Percentiles rank a stretch among this genome's conserved stretches.
These are phyloP conservation scores for Cremastinae sp. DNA, from an alignment of 2,888 invertebrate genomes.

Conservation along the genomic window DNA sequence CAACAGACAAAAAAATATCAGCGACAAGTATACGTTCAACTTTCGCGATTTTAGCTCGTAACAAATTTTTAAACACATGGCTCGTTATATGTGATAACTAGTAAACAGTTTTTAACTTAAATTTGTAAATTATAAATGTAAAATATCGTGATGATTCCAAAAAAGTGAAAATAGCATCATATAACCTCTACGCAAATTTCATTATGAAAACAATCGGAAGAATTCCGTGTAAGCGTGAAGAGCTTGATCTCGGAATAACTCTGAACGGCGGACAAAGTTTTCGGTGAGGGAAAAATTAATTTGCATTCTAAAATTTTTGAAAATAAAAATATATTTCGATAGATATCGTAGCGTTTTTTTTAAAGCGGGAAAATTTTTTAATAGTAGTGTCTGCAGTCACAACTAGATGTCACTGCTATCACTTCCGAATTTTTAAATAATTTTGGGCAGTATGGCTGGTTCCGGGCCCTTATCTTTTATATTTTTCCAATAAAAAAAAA, in stretches of 20 bases:
- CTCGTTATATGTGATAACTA: no score
- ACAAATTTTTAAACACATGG: no score
- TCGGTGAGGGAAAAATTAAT: slow-evolving; percentile 82
- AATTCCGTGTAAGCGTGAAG: slow-evolving; percentile 82
- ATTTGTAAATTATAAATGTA: neutral
- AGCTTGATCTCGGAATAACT: slow-evolving; percentile 85
- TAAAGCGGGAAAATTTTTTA: neutral
- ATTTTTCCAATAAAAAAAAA: no score
- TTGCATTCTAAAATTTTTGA: neutral
- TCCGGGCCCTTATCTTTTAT: no score
- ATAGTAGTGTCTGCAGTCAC: neutral
- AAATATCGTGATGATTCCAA: neutral
- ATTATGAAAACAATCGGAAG: slow-evolving; percentile 76
- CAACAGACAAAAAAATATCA: no score
- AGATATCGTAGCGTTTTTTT: neutral
- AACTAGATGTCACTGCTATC: slow-evolving; percentile 6
- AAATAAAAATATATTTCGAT: no score
- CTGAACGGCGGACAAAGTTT: slow-evolving; percentile 93
- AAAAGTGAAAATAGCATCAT: slow-evolving; percentile 7
- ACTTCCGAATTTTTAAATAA: no score
- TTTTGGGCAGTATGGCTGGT: no score
- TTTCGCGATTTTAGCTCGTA: no score
- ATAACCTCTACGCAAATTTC: slow-evolving; percentile 40
- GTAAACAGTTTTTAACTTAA: no score
- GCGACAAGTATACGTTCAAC: slow-evolving; percentile 26